These are phyloP conservation scores for Clinocottus analis DNA, from an alignment of 2,113 vertebrate genomes.

Conservation along the genomic window DNA sequence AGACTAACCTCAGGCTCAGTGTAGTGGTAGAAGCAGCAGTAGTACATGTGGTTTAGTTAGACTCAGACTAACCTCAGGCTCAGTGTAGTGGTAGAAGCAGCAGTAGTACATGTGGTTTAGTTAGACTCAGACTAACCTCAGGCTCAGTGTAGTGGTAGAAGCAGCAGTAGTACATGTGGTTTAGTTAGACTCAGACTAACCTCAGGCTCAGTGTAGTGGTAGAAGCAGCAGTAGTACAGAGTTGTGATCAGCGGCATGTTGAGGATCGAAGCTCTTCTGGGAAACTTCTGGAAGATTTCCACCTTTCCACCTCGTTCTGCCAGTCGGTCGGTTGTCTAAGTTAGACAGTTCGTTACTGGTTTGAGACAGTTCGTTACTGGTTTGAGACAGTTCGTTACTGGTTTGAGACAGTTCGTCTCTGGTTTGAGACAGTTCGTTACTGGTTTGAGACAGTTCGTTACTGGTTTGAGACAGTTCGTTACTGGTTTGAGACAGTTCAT, in stretches of 20 bases:
- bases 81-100: constrained; percentile 93
- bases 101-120: constrained; percentile 89
- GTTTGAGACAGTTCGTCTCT: too few relatives aligned
- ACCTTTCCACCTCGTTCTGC: constrained; percentile 86
- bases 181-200: constrained; percentile 25
- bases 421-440: neutral
- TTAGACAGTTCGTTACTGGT: too few relatives aligned
- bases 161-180: constrained; percentile 93
- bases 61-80: constrained; percentile 46
- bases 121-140: constrained; percentile 45
- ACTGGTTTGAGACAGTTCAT: too few relatives aligned
- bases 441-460: too few relatives aligned
- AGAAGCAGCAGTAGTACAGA: constrained; percentile 95
- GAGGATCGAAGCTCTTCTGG: constrained; percentile 92
- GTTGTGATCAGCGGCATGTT: constrained; percentile 97
- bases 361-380: neutral
- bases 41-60: constrained; percentile 84
- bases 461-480: neutral
- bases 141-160: constrained; percentile 90
- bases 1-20: constrained; percentile 47
- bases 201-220: constrained; percentile 86
- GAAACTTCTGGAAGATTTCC: constrained; percentile 92
- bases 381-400: neutral
- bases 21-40: constrained; percentile 97
- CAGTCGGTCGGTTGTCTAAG: constrained; percentile 88